Percentiles rank a stretch among this genome's conserved stretches.
Conservation (phyloP, 2,113 vertebrate genomes). For the Scomber scombrus region DNA sequence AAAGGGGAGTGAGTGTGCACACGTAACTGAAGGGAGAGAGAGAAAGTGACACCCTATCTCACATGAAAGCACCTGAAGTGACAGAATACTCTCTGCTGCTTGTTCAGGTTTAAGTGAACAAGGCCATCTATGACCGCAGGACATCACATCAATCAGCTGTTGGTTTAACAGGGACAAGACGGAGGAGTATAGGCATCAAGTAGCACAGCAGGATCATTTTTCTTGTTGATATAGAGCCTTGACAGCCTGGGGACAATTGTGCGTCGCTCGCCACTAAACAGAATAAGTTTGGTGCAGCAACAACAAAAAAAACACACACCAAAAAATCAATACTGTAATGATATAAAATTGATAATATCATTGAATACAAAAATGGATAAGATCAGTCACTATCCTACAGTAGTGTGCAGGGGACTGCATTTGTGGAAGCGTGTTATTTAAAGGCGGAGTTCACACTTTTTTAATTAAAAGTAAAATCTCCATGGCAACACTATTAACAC, state of each 20-base stretch:
- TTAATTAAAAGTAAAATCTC: no score
- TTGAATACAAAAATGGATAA: no score
- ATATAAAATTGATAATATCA: not conserved
- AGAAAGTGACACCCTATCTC: constrained; percentile 35
- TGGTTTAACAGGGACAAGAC: constrained; percentile 11
- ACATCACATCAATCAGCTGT: constrained; percentile 48
- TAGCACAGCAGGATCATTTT: constrained; percentile 10
- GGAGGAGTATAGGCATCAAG: not conserved
- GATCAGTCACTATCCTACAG: not conserved
- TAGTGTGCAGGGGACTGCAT: no score
- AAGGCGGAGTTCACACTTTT: no score
- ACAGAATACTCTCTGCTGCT: constrained; percentile 43
- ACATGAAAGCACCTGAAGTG: constrained; percentile 32
- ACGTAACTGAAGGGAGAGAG: not conserved
- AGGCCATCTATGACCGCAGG: constrained; percentile 38
- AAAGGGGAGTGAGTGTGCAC: not conserved
- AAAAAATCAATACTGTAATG: not conserved
- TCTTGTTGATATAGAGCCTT: not conserved
- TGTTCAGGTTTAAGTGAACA: constrained; percentile 33
- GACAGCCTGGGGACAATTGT: not conserved
- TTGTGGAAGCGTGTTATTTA: no score
- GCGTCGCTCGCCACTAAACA: no score
- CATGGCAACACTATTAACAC: no score
- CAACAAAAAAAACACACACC: not conserved
- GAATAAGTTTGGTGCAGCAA: not conserved